A percentile compares a stretch with the other conserved stretches of the same genome.
Evolutionary conservation across 2,888 invertebrate genomes (phyloP).

Genomic region (Hedychridium roseum): DNA sequence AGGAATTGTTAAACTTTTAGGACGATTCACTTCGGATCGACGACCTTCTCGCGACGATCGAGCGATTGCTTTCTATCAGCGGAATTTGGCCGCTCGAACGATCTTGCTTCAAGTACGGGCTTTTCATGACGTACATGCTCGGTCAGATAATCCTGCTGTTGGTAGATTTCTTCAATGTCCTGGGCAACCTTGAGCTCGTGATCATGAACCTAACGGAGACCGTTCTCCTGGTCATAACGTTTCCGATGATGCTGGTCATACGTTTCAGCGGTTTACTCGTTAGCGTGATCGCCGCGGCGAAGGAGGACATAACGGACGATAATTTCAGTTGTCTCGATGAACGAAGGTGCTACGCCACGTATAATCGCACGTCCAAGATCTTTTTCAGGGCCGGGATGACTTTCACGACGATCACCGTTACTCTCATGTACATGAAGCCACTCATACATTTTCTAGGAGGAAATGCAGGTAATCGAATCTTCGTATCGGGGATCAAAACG

Average conservation of each 20-base stretch:
- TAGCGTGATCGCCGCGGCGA: background rate
- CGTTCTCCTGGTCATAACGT: background rate
- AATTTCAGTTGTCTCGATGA: background rate
- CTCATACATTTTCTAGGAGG: too few relatives aligned
- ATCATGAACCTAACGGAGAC: background rate
- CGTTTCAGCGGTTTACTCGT: background rate
- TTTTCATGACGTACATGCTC: background rate
- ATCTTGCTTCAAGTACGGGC: background rate
- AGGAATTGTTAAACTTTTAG: too few relatives aligned
- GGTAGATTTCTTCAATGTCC: background rate
- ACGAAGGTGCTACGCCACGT: background rate
- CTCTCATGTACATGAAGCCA: too few relatives aligned
- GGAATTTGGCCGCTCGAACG: background rate
- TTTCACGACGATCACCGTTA: too few relatives aligned
- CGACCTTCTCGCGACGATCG: background rate
- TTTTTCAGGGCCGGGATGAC: background rate
- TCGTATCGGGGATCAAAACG: too few relatives aligned
- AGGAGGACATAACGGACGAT: background rate
- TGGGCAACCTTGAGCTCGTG: background rate
- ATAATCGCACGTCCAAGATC: background rate
- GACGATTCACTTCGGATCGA: background rate
- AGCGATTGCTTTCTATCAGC: background rate
- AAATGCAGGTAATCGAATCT: too few relatives aligned
- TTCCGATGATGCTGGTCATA: background rate
- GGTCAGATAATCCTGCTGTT: background rate